A percentile compares a stretch with the other conserved stretches of the same genome.
Conservation (phyloP, 53 echinoderm and acorn worm genomes). For the Crossaster papposus region DNA sequence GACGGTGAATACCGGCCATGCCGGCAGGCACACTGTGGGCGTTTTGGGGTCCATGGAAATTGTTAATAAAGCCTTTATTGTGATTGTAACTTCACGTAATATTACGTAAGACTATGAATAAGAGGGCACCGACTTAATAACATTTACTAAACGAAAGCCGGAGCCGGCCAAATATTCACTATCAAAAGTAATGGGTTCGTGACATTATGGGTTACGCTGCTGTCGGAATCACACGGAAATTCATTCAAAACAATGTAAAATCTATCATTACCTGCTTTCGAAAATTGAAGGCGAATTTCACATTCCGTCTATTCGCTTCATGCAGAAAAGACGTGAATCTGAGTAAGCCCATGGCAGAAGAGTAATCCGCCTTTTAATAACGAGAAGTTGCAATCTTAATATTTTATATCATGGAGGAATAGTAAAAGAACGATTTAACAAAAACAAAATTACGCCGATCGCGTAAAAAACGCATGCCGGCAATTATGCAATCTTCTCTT, state of each 20-base stretch:
- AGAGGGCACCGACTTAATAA: too few species aligned
- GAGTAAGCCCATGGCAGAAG: slow-evolving; percentile 31
- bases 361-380: neutral
- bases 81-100: too few species aligned
- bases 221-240: slow-evolving; percentile 55
- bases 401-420: too few species aligned
- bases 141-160: too few species aligned
- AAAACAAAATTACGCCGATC: neutral
- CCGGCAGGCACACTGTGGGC: too few species aligned
- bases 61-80: too few species aligned
- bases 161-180: too few species aligned
- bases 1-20: too few species aligned
- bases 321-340: neutral
- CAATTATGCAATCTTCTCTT: neutral
- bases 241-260: neutral
- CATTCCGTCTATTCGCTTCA: slow-evolving; percentile 14
- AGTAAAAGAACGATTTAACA: too few species aligned
- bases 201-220: neutral
- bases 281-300: neutral
- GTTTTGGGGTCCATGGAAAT: too few species aligned
- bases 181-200: too few species aligned
- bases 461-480: neutral
- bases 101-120: too few species aligned
- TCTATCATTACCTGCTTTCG: slow-evolving; percentile 29
- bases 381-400: neutral